phyloP scores from a whole-genome alignment of 2,797 vertebrate species.

The Chelmon rostratus region DNA sequence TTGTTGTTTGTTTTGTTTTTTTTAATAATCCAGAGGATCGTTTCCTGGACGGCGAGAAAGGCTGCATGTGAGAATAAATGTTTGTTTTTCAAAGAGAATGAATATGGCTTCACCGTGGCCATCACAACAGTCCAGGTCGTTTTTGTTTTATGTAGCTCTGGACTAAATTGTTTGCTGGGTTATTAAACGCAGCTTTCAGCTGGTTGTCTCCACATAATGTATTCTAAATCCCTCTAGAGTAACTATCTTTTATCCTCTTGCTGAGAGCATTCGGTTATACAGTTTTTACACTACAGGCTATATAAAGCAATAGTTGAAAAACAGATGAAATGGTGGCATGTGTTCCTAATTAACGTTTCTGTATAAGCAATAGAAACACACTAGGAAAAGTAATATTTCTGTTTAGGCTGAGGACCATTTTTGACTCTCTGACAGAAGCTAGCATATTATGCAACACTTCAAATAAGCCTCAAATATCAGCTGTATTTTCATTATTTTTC shows the following conservation, averaged over 20 bases:
- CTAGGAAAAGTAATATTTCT: conserved; percentile 52
- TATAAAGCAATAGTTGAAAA: conserved; percentile 81
- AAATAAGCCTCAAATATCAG: conserved; percentile 53
- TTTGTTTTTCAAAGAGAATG: conserved; percentile 44
- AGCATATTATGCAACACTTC: conserved; percentile 53
- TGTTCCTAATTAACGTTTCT: conserved; percentile 82
- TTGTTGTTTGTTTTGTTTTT: not conserved
- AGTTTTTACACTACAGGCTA: conserved; percentile 80
- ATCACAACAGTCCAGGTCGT: conserved; percentile 54
- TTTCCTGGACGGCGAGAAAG: conserved; percentile 28
- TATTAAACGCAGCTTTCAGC: conserved; percentile 80
- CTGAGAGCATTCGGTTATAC: conserved; percentile 79
- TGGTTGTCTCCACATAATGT: conserved; percentile 79
- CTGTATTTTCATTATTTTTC: conserved; percentile 35
- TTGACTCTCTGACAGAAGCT: conserved; percentile 49
- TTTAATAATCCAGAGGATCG: conserved; percentile 34
- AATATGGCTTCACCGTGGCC: conserved; percentile 40
- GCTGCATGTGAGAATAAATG: conserved; percentile 42
- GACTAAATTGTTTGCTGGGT: conserved; percentile 76
- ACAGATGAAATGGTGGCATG: conserved; percentile 77
- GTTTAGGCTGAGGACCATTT: conserved; percentile 47
- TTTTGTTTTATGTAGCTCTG: conserved; percentile 67
- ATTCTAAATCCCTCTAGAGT: conserved; percentile 81
- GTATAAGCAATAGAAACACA: conserved; percentile 65
- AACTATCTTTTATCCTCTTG: conserved; percentile 79